Conservation (phyloP, 1,140 invertebrate genomes). For the Habropoda laboriosa region DNA sequence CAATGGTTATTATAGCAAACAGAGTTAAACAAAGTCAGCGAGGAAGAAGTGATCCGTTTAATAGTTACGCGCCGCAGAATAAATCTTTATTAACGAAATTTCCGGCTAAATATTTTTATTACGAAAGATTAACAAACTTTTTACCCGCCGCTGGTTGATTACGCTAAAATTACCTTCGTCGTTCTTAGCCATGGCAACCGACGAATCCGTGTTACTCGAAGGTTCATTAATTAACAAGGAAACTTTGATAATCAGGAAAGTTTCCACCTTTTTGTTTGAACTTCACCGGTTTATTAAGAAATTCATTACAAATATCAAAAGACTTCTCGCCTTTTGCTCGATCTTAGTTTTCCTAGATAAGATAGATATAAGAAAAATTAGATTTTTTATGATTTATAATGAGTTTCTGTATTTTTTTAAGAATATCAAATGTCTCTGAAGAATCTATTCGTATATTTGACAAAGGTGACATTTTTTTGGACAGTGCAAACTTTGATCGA, state of each 20-base stretch:
- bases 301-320: too few species aligned
- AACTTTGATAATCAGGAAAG: constrained; percentile 5
- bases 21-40: background rate
- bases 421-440: too few species aligned
- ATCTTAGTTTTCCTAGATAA: too few species aligned
- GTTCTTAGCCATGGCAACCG: background rate
- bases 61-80: background rate
- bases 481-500: too few species aligned
- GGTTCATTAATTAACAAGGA: background rate
- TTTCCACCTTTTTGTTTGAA: background rate
- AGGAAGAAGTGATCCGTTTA: background rate
- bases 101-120: background rate
- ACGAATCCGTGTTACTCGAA: background rate
- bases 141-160: background rate
- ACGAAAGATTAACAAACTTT: background rate
- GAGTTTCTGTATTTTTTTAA: too few species aligned
- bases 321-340: background rate
- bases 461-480: too few species aligned
- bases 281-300: background rate
- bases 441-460: too few species aligned
- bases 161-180: constrained; percentile 2
- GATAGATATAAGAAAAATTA: too few species aligned
- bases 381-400: too few species aligned
- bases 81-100: constrained; percentile 4
- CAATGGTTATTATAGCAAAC: background rate